Evolutionary conservation across 37 sponge, comb jelly and placozoan species (phyloP).

Genomic region (Tethya wilhelma): DNA sequence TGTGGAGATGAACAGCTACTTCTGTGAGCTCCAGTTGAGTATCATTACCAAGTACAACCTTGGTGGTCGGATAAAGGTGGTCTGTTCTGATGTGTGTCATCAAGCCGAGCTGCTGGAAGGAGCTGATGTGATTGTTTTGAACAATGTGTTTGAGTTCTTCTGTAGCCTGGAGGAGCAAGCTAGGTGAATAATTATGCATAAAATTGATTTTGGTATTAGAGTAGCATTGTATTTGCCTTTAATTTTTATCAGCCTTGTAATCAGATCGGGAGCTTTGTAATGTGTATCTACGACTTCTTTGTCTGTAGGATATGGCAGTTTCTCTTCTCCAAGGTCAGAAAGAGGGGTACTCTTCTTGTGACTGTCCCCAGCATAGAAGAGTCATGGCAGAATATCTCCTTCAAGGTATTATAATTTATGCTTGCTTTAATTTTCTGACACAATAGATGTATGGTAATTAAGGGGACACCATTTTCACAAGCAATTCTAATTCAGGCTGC

Average conservation of each 20-base stretch:
- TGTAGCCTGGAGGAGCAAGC: conserved; percentile 42
- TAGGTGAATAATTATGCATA: conserved; percentile 12
- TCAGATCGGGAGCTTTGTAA: background rate
- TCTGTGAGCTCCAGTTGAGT: conserved; percentile 36
- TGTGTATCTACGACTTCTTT: background rate
- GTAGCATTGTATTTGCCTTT: background rate
- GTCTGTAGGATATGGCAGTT: conserved; percentile 41
- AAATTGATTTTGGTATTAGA: background rate
- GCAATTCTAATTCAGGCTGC: no score
- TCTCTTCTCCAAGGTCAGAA: conserved; percentile 19
- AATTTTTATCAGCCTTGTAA: background rate
- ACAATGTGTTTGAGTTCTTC: conserved; percentile 70
- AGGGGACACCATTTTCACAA: no score
- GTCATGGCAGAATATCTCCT: background rate
- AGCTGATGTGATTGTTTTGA: conserved; percentile 56
- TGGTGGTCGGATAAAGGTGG: conserved; percentile 22
- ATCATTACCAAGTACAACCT: conserved; percentile 29
- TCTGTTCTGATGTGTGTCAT: conserved; percentile 35
- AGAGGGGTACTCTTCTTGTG: conserved; percentile 41
- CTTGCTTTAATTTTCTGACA: background rate
- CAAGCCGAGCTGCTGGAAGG: conserved; percentile 35
- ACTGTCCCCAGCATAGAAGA: conserved; percentile 55
- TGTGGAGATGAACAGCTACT: conserved; percentile 46
- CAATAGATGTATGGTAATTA: no score
- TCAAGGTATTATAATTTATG: conserved; percentile 15